phyloP scores from a whole-genome alignment of 2,888 invertebrate species.

The Thelaira solivaga region DNA sequence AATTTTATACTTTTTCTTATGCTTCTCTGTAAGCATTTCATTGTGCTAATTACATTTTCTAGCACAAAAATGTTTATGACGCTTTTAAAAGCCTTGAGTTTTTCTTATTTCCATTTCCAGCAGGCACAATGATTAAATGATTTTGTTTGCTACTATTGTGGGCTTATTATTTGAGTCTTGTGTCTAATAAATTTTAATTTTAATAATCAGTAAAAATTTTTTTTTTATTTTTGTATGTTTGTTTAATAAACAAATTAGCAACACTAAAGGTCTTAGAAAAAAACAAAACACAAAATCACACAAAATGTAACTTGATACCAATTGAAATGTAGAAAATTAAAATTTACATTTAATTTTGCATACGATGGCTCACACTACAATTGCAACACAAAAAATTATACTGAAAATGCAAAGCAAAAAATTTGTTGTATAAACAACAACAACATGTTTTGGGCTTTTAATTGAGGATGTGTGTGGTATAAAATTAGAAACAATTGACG shows the following conservation, averaged over 20 bases:
- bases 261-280: constrained; percentile 18
- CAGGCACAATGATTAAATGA: neutral
- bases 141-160: constrained; percentile 8
- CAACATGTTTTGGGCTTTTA: constrained; percentile 31
- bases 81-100: constrained; percentile 52
- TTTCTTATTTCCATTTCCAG: neutral
- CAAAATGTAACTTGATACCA: constrained; percentile 36
- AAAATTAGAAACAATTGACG: constrained; percentile 58
- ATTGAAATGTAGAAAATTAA: constrained; percentile 43
- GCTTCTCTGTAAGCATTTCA: constrained; percentile 28
- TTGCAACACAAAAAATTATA: too few relatives aligned
- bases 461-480: constrained; percentile 59
- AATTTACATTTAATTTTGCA: constrained; percentile 57
- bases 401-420: neutral
- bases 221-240: constrained; percentile 30
- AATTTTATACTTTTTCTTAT: neutral
- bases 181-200: constrained; percentile 56
- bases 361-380: neutral
- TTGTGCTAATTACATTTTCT: constrained; percentile 58
- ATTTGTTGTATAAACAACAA: too few relatives aligned
- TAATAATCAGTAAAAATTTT: constrained; percentile 44
- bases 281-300: neutral
- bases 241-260: constrained; percentile 60
- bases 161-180: constrained; percentile 5
- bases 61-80: constrained; percentile 29